Conservation (phyloP, 2,888 invertebrate species). For the Scaptomyza cyrtandrae region DNA sequence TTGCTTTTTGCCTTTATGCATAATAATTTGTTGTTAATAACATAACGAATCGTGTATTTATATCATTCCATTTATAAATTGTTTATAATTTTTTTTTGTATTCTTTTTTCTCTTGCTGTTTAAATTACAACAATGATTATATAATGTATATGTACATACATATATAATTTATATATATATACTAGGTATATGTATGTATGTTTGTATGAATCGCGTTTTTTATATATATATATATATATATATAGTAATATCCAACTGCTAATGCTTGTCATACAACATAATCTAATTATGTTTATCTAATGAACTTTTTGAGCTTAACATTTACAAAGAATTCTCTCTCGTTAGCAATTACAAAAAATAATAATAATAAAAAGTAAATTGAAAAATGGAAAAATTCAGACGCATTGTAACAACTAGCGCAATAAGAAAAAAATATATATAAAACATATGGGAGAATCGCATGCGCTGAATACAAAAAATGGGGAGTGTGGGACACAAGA, state of each 20-base stretch:
- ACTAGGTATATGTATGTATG: conserved; percentile 64
- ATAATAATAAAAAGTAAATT: conserved; percentile 44
- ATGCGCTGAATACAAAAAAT: conserved; percentile 9
- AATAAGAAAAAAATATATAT: conserved; percentile 35
- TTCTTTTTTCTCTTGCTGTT: conserved; percentile 33
- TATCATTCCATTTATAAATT: conserved; percentile 57
- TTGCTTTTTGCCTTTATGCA: conserved; percentile 56
- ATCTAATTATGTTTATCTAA: conserved; percentile 77
- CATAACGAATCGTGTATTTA: conserved; percentile 65
- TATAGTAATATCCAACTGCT: conserved; percentile 67
- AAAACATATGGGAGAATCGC: conserved; percentile 28
- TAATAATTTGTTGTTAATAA: conserved; percentile 67
- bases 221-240: conserved; percentile 56
- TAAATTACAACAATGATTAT: conserved; percentile 78
- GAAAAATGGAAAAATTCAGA: conserved; percentile 41
- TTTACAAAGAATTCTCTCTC: conserved; percentile 74
- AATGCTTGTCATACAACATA: conserved; percentile 75
- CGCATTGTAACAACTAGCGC: conserved; percentile 51
- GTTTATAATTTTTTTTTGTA: conserved; percentile 38
- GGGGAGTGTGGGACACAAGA: conserved; percentile 3
- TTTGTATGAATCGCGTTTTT: conserved; percentile 42
- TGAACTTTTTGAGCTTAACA: conserved; percentile 80
- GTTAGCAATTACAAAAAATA: conserved; percentile 55
- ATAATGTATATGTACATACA: conserved; percentile 58
- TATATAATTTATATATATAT: conserved; percentile 60